Evolutionary conservation across 2,888 invertebrate genomes (phyloP).

Genomic region (Hirtodrosophila confusa): DNA sequence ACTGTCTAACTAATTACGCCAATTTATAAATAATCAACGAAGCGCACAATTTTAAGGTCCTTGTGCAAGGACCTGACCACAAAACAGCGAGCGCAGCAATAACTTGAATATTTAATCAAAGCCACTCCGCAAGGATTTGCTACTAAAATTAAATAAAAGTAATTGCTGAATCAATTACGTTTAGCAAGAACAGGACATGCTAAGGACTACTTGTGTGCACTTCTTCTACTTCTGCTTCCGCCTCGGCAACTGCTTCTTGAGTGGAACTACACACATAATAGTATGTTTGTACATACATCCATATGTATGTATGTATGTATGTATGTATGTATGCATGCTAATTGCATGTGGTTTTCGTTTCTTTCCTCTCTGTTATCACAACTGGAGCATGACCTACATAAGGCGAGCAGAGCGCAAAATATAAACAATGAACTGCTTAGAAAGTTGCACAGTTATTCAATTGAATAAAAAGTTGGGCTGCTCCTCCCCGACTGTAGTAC

Average conservation of each 20-base stretch:
- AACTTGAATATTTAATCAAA: slow-evolving; percentile 29
- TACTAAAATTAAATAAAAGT: not conserved
- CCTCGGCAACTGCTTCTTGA: slow-evolving; percentile 11
- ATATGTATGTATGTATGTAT: too few species aligned
- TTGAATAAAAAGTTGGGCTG: slow-evolving; percentile 6
- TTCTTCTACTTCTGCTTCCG: slow-evolving; percentile 1
- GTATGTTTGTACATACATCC: too few species aligned
- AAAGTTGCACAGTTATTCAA: slow-evolving; percentile 19
- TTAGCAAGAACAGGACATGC: slow-evolving; percentile 3
- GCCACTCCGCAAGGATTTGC: not conserved
- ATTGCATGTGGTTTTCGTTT: slow-evolving; percentile 1
- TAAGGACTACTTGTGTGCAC: slow-evolving; percentile 33
- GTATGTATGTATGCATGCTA: too few species aligned
- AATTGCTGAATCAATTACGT: slow-evolving; percentile 20
- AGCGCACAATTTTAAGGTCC: slow-evolving; percentile 65
- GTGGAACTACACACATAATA: not conserved
- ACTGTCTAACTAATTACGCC: slow-evolving; percentile 69
- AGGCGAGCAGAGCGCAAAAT: slow-evolving; percentile 36
- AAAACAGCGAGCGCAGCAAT: slow-evolving; percentile 14
- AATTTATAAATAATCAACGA: slow-evolving; percentile 75
- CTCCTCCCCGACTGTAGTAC: too few species aligned
- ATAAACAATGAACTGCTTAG: slow-evolving; percentile 35
- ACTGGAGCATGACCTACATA: slow-evolving; percentile 74
- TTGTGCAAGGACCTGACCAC: slow-evolving; percentile 50
- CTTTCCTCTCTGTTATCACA: slow-evolving; percentile 22